These are phyloP conservation scores for Eupsittula cactorum DNA, from an alignment of 2,113 vertebrate genomes.

Conservation along the genomic window DNA sequence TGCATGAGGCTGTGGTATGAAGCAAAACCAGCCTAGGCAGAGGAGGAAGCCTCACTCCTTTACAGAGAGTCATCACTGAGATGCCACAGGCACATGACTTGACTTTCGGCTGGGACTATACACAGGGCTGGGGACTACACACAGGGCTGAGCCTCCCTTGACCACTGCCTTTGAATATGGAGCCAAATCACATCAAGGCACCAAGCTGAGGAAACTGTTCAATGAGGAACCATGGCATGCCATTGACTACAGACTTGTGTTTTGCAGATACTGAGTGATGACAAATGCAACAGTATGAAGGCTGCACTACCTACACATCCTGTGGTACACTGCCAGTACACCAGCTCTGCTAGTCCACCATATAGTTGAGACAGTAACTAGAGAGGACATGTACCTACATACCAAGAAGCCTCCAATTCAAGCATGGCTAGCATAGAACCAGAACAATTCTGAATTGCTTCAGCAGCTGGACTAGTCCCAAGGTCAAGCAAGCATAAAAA, in stretches of 20 bases:
- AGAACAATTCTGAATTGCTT: not conserved
- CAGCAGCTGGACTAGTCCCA: not conserved
- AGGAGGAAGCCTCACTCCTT: not conserved
- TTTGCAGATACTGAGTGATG: not conserved
- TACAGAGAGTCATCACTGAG: accelerated
- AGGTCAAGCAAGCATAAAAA: not conserved
- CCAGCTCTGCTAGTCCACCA: not conserved
- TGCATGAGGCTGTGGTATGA: not conserved
- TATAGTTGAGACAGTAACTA: not conserved
- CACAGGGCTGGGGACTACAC: not conserved
- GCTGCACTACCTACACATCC: not conserved
- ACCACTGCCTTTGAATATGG: not conserved
- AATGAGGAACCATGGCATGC: not conserved
- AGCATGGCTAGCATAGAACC: not conserved
- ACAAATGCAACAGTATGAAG: not conserved
- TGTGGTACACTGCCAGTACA: not conserved
- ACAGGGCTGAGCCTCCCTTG: not conserved
- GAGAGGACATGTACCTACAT: not conserved
- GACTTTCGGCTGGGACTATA: not conserved
- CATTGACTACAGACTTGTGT: not conserved
- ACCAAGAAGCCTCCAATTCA: not conserved
- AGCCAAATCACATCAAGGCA: accelerated
- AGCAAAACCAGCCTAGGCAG: not conserved
- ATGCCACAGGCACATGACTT: too few species aligned
- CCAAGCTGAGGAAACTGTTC: not conserved